Evolutionary conservation across 2,888 invertebrate genomes (phyloP), one percentile per base, ranked within the genome.

Genomic region (Yponomeuta evonymella): DNA sequence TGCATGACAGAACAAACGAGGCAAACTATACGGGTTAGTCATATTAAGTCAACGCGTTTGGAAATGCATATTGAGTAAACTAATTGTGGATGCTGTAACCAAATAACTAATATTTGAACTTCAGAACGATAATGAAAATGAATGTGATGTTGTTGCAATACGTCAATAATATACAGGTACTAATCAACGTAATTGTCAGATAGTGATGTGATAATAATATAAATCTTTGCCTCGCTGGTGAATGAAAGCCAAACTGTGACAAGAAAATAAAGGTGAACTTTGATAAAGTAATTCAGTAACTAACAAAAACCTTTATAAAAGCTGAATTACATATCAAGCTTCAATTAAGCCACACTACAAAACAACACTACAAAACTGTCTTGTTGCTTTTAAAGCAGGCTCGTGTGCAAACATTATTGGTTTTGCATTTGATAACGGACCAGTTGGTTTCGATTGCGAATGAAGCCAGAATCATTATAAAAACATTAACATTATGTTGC

Each of bases 381-480:
- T 68, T 58, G 15, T 58, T 58, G 51, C 51, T 8, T 68, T 58
- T 29, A 48, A 68, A 29, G 68, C 48, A 30, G 51, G 48, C 23
- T 29, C 30, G 23, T 48, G 51, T 68, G 68, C 51, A 29, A 51
- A 29, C 36, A 68, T 65, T 65, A 65, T 65, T 65, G 65, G 65
- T n/a, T 33, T 68, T 68, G n/a, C 30, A 51, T 51, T 68, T 51
- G 51, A 30, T 68, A 51, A 68, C 68, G 11, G 36, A 51, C 48
- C 68, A 30, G 68, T 48, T 51, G 29, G 23, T 68, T 68, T n/a
- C 51, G 68, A 68, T 68, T 68, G 68, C 68, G 68, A 68, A 68
- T 23, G 51, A 51, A 68, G 48, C 51, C 11, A 15, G 68, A 67
- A 51, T 36, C 67, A 68, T 68, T 68, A 68, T 68, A 68, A 68